Conservation (phyloP, 2,888 invertebrate species). For the Choreutis nemorana region DNA sequence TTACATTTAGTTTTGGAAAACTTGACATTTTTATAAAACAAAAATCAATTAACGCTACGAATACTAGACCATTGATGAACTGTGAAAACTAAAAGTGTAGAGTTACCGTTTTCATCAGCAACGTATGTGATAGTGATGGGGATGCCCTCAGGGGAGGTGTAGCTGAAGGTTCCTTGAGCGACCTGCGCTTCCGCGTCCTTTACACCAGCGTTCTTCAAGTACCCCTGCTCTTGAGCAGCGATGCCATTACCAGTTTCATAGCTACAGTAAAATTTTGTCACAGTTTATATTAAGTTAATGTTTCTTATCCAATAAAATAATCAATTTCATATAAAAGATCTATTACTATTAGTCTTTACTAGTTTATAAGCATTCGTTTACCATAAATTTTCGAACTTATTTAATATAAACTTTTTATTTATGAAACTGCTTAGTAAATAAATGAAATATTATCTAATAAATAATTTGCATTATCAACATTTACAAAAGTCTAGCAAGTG, state of each 20-base stretch:
- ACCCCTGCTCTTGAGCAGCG: slow-evolving; percentile 73
- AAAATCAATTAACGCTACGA: background rate
- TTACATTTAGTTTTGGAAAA: background rate
- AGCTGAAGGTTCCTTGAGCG: slow-evolving; percentile 74
- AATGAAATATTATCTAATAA: no score
- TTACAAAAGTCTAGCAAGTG: no score
- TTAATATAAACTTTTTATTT: no score
- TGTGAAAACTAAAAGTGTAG: slow-evolving; percentile 2
- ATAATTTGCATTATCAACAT: no score
- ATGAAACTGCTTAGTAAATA: no score
- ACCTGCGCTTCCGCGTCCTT: slow-evolving; percentile 72
- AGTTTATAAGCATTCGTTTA: no score
- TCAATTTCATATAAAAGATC: no score
- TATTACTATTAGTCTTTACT: no score
- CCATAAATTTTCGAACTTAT: no score
- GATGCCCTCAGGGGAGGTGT: slow-evolving; percentile 78
- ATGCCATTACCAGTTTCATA: slow-evolving; percentile 82
- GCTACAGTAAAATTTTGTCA: slow-evolving; percentile 36
- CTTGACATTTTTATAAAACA: background rate
- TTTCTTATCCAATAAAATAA: no score
- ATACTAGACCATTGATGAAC: background rate
- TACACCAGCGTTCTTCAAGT: slow-evolving; percentile 72
- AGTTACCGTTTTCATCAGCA: slow-evolving; percentile 75
- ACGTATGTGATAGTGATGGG: slow-evolving; percentile 70
- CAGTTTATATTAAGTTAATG: no score